phyloP scores from a whole-genome alignment of 2,888 invertebrate genomes.

The Monopis laevigella region DNA sequence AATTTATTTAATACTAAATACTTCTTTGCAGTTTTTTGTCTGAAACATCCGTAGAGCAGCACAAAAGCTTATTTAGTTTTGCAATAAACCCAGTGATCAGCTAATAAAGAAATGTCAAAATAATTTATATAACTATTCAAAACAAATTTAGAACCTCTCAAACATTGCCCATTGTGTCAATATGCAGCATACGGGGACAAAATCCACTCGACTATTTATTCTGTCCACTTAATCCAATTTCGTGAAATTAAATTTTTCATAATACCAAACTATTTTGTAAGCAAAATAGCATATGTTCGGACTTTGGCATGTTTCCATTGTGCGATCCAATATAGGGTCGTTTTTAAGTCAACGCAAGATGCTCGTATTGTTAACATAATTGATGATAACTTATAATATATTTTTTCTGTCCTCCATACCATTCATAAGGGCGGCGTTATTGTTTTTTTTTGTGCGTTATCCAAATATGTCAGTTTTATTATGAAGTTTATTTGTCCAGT shows the following conservation, averaged over 20 bases:
- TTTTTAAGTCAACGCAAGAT: conserved; percentile 24
- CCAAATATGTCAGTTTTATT: no score
- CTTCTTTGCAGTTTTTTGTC: no score
- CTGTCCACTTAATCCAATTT: conserved; percentile 51
- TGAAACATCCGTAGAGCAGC: no score
- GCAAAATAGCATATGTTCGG: conserved; percentile 44
- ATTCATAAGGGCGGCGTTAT: no score
- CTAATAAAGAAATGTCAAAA: no score
- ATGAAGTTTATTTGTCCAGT: no score
- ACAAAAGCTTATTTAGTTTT: no score
- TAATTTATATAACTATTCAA: no score
- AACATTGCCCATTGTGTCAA: conserved; percentile 33
- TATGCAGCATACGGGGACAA: conserved; percentile 42
- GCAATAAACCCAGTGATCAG: no score
- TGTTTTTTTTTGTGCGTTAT: no score
- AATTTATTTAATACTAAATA: not conserved
- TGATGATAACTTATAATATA: conserved; percentile 48
- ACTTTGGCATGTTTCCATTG: conserved; percentile 37
- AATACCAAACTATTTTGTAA: conserved; percentile 13
- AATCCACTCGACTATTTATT: conserved; percentile 33
- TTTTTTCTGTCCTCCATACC: no score
- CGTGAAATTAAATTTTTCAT: conserved; percentile 32
- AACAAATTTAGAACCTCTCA: no score
- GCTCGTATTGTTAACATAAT: conserved; percentile 38
- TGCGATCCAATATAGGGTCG: conserved; percentile 29